These are phyloP conservation scores for Lithobates sylvaticus DNA, from an alignment of 2,797 vertebrate genomes.

Conservation along the genomic window DNA sequence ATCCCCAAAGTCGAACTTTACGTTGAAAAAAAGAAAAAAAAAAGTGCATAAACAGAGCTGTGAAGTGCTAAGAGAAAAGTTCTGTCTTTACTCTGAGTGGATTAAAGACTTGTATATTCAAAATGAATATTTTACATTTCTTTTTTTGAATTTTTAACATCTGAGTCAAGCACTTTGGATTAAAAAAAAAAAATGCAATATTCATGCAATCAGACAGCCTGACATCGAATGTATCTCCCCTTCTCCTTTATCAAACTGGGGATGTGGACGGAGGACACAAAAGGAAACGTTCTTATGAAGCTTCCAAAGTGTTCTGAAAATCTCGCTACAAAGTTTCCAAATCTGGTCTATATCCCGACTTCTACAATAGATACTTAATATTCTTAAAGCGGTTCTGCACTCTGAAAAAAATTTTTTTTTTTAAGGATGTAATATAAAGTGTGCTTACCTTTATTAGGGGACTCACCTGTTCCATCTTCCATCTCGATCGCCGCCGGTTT, in stretches of 20 bases:
- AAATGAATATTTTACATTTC: constrained; percentile 49
- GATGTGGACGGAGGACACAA: neutral
- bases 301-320: neutral
- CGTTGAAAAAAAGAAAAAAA: no score
- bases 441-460: no score
- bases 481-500: no score
- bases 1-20: no score
- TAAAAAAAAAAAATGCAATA: constrained; percentile 7
- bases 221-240: neutral
- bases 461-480: no score
- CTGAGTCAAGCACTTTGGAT: constrained; percentile 21
- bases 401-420: no score
- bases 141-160: constrained; percentile 34
- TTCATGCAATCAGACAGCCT: constrained; percentile 27
- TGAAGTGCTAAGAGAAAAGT: neutral
- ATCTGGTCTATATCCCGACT: no score
- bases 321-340: neutral
- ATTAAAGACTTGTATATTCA: neutral
- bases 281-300: constrained; percentile 9
- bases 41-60: no score
- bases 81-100: neutral
- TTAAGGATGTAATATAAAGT: no score
- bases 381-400: no score
- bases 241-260: neutral
- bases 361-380: no score